phyloP scores from a whole-genome alignment of 2,888 invertebrate genomes.

The Sycophila texana region DNA sequence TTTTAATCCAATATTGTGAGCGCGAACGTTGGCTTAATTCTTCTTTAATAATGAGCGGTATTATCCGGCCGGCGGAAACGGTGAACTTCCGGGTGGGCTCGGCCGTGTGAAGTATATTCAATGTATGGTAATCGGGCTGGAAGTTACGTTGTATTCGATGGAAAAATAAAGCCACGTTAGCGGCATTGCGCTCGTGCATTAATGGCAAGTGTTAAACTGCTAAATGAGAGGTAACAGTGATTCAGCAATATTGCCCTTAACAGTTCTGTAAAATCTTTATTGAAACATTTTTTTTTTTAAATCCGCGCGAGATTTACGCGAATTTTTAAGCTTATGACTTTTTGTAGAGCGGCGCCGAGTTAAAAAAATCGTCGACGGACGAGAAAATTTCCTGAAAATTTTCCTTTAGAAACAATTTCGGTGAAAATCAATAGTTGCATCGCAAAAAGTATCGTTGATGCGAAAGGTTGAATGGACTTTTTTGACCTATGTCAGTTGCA shows the following conservation, averaged over 20 bases:
- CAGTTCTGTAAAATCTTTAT: neutral
- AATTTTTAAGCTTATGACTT: no score
- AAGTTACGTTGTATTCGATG: slow-evolving; percentile 4
- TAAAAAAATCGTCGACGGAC: no score
- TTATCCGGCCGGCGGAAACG: neutral
- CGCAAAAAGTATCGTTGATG: no score
- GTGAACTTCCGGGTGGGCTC: neutral
- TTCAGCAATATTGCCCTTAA: neutral
- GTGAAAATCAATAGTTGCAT: no score
- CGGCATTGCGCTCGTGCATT: neutral
- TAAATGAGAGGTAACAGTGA: neutral
- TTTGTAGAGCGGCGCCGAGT: no score
- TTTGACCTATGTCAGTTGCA: no score
- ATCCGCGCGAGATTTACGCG: no score
- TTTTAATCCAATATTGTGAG: slow-evolving; percentile 39
- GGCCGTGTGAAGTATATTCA: slow-evolving; percentile 25
- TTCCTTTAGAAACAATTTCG: no score
- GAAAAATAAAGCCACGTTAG: slow-evolving; percentile 7
- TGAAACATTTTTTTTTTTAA: neutral
- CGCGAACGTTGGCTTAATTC: slow-evolving; percentile 35
- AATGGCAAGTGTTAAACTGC: slow-evolving; percentile 1
- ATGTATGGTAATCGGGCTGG: slow-evolving; percentile 3
- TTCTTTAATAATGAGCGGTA: slow-evolving; percentile 31
- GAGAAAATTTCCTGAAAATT: no score
- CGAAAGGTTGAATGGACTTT: no score